Evolutionary conservation across 2,888 invertebrate species (phyloP), one percentile per base, ranked within the genome.

Genomic region (Nymphalis polychloros): DNA sequence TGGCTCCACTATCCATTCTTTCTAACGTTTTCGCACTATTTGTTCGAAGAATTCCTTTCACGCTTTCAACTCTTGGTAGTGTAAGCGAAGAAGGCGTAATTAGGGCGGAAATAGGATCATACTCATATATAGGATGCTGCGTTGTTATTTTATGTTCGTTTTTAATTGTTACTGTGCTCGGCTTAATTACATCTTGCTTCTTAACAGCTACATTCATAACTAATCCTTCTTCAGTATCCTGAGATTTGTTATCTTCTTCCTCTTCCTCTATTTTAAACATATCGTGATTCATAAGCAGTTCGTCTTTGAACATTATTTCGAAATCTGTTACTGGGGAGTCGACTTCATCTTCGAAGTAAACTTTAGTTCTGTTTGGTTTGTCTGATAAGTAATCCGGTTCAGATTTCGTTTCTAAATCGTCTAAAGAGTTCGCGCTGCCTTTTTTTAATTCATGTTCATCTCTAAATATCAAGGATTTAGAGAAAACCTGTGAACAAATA

Each of bases 221-320:
- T 1, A 93, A 69, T 4, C 92, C 92, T 73, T 90, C 90, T 81
- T 90, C 90, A 7, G 88, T 88, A 17, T 90, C 88, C 60, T 84
- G 83, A 50, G 88, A 88, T 50, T 80, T 81, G 52, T 78, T 80
- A n/a, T 90, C 87, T 65, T 82, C 84, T 74, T 90, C 91, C 70
- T 91, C 92, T 78, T 93, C 93, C 46, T 92, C 93, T 27, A 93
- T 93, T 75, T 93, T 92, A 69, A 91, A 92, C 84, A 93, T 93
- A 52, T 89, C 87, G 64, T 89, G 82, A 50, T 83, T 84, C 1
- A 85, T 80, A 2, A 87, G 70, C 0, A 93, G 82, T 79, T 93
- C 93, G 71, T 93, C 93, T 82, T 93, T 92, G 78, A 93, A 93
- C 93, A 93, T 93, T 1, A 93, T 93, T 81, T 93, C 93, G 63